Conservation (phyloP, 1,140 invertebrate species). For the Camponotus vicinus region DNA sequence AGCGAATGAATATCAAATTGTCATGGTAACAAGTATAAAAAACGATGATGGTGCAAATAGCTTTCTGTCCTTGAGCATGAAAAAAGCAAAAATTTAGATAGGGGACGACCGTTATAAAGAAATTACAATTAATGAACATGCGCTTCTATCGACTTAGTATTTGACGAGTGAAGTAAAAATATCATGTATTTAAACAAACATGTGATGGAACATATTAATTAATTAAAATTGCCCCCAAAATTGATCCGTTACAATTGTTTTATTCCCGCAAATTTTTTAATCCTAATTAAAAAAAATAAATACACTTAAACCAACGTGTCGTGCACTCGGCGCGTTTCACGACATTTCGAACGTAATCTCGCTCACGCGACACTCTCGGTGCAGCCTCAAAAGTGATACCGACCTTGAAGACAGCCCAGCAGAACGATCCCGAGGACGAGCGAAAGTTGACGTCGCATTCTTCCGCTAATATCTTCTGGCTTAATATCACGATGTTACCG, state of each 20-base stretch:
- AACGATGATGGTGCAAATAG: constrained; percentile 8
- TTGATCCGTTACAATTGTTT: neutral
- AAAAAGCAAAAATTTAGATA: neutral
- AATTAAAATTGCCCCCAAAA: neutral
- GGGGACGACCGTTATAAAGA: constrained; percentile 14
- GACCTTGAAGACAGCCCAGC: constrained; percentile 84
- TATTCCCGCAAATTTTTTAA: neutral
- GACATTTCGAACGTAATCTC: neutral
- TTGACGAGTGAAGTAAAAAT: neutral
- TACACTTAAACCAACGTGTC: neutral
- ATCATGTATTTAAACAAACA: neutral
- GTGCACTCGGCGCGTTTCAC: neutral
- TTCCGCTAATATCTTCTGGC: constrained; percentile 59
- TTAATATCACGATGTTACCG: constrained; percentile 38
- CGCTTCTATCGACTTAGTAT: neutral
- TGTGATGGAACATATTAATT: neutral
- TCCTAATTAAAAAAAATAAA: neutral
- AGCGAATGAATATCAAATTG: constrained; percentile 35
- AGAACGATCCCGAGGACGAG: constrained; percentile 78
- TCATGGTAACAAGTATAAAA: constrained; percentile 29
- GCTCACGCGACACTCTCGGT: neutral
- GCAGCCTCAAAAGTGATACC: constrained; percentile 70
- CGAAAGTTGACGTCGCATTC: constrained; percentile 80
- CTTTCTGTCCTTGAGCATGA: neutral
- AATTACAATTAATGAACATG: neutral